Evolutionary conservation across 2,888 invertebrate species (phyloP), one percentile per base, ranked within the genome.

Genomic region (Calliphora vomitoria): DNA sequence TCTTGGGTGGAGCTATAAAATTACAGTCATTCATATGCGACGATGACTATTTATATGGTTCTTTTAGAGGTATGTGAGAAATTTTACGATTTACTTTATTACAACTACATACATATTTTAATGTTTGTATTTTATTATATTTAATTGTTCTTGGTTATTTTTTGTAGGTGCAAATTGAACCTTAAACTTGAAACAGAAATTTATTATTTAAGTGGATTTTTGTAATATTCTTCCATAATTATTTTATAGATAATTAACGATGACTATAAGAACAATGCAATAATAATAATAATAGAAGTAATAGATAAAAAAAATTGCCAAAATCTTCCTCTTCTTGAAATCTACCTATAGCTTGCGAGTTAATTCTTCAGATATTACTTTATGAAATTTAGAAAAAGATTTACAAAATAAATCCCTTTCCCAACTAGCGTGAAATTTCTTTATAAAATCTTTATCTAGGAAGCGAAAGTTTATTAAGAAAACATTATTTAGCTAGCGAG

Each of bases 1-100:
- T 75, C 79, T 74, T 47, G 87, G 87, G 87, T 85, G 87, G 87
- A 87, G 87, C 87, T 74, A 81, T 74, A 81, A 71, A 82, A 25
- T 55, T 68, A 64, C 11, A 25, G 18, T 53, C 41, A 4, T 44
- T 44, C 71, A 18, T 58, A 60, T 76, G 60, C 58, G 58, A 62
- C 41, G 44, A 71, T 18, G 25, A 62, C 20, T 47, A 50, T 71
- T 80, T 80, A 62, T 44, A 69, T 53, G 4, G 18, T 15, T 58
- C 25, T 62, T 20, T 58, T 31, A 15, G 8, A n/a, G 25, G 20
- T 44, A 35, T 20, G 31, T 18, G 47, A 50, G 25, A 18, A 47
- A 35, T 58, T 83, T 83, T 55, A 83, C 82, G 62, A 83, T 64
- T 83, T 71, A 41, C 6, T 71, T 76, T 76, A 83, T 64, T 82